Base-by-base conservation (phyloP, 2,888 invertebrate species). In the Julus scanicus region DNA sequence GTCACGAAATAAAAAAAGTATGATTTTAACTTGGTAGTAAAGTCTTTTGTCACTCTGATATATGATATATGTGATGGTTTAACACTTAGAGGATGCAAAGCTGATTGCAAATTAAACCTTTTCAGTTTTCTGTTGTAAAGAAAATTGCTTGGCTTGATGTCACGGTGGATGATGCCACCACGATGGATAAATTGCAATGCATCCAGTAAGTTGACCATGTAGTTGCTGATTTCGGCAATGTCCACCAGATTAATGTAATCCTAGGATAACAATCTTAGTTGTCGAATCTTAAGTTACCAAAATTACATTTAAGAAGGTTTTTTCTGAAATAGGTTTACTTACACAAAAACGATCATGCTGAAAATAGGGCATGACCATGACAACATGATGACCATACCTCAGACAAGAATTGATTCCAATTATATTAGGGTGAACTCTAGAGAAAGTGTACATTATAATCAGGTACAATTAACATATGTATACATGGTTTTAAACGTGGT, bases 91-190 rank as follows among this genome's bases (percentile, higher is more conserved):
- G n/a, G n/a, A n/a, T n/a, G n/a, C n/a, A n/a, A n/a, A n/a, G n/a
- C n/a, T n/a, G n/a, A n/a, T n/a, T n/a, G n/a, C 85, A 37, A 90
- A 90, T 90, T 90, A 44, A 44, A 92, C 92, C 91, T 91, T 90
- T 92, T 91, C 11, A 90, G 90, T 48, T 94, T 93, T 17, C 97
- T 93, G 92, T 97, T 96, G 91, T 96, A 97, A 13, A 98, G 93
- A 92, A 98, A 98, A 93, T 98, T 98, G 92, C 95, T 96, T 1
- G 98, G 98, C 92, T 98, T 98, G 83, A 98, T 95, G 91, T 98
- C 98, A 88, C 98, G 93, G 92, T 98, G 98, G 89, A 98, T 97
- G 89, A 98, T 95, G 89, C 95, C 95, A 92, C 96, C 96, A 84
- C 95, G 94, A 92, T 98, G 98, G 89, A 98, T 96, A 91, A 96